Evolutionary conservation across 2,797 vertebrate species (phyloP).

Genomic region (Emys orbicularis): DNA sequence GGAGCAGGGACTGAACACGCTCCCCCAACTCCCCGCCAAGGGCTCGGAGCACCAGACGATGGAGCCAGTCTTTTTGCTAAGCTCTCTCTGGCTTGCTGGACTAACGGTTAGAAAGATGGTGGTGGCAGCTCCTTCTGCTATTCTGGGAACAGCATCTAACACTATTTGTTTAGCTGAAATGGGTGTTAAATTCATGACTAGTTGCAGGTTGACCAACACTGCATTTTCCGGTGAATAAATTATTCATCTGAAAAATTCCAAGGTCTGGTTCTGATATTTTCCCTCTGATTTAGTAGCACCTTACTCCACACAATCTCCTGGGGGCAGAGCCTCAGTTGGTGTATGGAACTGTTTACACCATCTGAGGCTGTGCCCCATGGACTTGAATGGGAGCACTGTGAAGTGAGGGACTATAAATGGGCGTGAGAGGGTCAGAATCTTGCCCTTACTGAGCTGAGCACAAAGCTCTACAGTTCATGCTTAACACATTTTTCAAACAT

Average conservation of each 20-base stretch:
- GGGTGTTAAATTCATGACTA: not conserved
- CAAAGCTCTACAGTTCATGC: not conserved
- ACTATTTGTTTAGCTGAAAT: not conserved
- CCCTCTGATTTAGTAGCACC: not conserved
- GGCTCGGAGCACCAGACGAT: too few relatives aligned
- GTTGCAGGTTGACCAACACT: not conserved
- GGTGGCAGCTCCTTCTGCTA: not conserved
- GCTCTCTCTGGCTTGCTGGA: not conserved
- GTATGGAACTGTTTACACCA: not conserved
- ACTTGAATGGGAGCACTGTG: not conserved
- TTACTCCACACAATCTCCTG: not conserved
- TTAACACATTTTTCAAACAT: rapidly evolving
- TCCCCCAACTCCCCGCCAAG: not conserved
- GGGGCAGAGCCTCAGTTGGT: not conserved
- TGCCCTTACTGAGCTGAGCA: not conserved
- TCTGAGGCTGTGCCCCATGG: not conserved
- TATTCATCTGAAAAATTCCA: not conserved
- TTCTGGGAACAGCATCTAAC: not conserved
- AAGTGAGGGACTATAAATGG: not conserved
- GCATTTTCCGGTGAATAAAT: not conserved
- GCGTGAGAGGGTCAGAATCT: not conserved
- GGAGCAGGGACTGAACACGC: not conserved
- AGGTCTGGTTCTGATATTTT: not conserved
- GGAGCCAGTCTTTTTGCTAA: not conserved
- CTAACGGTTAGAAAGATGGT: not conserved